Base-by-base conservation (phyloP, 2,888 invertebrate species). In the Meghimatium bilineatum region DNA sequence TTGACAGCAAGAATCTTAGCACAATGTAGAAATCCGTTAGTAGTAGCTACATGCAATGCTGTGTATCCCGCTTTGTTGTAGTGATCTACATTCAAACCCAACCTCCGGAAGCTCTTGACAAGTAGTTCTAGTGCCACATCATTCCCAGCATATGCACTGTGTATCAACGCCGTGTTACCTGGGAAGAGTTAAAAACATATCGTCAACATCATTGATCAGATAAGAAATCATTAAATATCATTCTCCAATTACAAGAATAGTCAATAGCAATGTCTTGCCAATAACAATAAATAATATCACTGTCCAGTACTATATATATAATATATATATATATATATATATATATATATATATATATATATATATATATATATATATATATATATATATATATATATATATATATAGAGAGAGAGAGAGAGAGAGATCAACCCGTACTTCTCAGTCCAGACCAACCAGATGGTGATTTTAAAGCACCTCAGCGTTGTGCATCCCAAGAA, bases 151-250 rank as follows among this genome's bases (percentile, higher is more conserved):
- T 88, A 89, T 0, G 92, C 90, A 80, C 90, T 89, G 88, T 92
- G 91, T 52, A 93, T 91, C 74, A 93, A 87, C 0, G 93, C 89
- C 0, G 92, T 93, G 82, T 92, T 92, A 29, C 93, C 93, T 93
- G 90, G 3, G 38, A n/a, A n/a, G n/a, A n/a, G n/a, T n/a, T 26
- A 34, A 34, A 23, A 49, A 14, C 20, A 72, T n/a, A n/a, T n/a
- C n/a, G n/a, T n/a, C n/a, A n/a, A n/a, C n/a, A n/a, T n/a, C n/a
- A n/a, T n/a, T n/a, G n/a, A n/a, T n/a, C 17, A 49, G 49, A 38
- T 56, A 26, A 72, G 23, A 34, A 56, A 72, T 32, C 14, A 34
- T 14, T 5, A 3, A 63, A 36, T n/a, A 49, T 20, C 32, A 34
- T 38, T 10, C 20, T n/a, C 23, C 29, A 20, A 23, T n/a, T n/a